Evolutionary conservation across 2,888 invertebrate species (phyloP).

Genomic region (Rhodophaea formosa): DNA sequence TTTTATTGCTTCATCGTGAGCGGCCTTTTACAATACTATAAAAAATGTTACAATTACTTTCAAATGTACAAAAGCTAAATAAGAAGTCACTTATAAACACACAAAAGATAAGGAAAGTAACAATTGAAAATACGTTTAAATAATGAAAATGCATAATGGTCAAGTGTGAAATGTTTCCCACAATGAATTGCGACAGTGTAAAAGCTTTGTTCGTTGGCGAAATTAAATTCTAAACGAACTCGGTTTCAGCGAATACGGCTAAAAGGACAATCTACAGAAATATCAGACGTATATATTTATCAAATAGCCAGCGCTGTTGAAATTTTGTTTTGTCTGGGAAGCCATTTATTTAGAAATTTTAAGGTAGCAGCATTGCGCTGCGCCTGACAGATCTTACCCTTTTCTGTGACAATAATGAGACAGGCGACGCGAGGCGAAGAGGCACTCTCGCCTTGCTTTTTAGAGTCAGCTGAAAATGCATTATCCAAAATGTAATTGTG

Average conservation of each 20-base stretch:
- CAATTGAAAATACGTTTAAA: slow-evolving; percentile 40
- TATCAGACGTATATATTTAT: slow-evolving; percentile 28
- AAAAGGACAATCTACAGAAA: slow-evolving; percentile 36
- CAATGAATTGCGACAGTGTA: slow-evolving; percentile 63
- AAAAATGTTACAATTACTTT: not conserved
- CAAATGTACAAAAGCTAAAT: not conserved
- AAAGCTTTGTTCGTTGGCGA: slow-evolving; percentile 63
- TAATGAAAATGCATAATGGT: slow-evolving; percentile 50
- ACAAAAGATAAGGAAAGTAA: slow-evolving; percentile 16
- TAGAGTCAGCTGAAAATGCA: slow-evolving; percentile 47
- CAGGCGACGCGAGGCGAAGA: slow-evolving; percentile 47
- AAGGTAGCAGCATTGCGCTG: slow-evolving; percentile 35
- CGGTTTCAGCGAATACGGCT: slow-evolving; percentile 43
- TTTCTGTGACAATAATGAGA: slow-evolving; percentile 55
- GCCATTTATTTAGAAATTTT: slow-evolving; percentile 40
- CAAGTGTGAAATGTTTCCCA: slow-evolving; percentile 50
- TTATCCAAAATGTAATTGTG: slow-evolving; percentile 45
- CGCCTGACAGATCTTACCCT: slow-evolving; percentile 41
- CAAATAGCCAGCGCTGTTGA: slow-evolving; percentile 30
- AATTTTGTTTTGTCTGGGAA: slow-evolving; percentile 29
- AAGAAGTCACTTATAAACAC: not conserved
- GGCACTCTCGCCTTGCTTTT: slow-evolving; percentile 45
- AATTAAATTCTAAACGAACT: slow-evolving; percentile 58
- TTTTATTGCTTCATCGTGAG: slow-evolving; percentile 43
- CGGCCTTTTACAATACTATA: slow-evolving; percentile 28